Evolutionary conservation across 2,113 vertebrate genomes (phyloP), one percentile per base, ranked within the genome.

Genomic region (Kryptolebias marmoratus): DNA sequence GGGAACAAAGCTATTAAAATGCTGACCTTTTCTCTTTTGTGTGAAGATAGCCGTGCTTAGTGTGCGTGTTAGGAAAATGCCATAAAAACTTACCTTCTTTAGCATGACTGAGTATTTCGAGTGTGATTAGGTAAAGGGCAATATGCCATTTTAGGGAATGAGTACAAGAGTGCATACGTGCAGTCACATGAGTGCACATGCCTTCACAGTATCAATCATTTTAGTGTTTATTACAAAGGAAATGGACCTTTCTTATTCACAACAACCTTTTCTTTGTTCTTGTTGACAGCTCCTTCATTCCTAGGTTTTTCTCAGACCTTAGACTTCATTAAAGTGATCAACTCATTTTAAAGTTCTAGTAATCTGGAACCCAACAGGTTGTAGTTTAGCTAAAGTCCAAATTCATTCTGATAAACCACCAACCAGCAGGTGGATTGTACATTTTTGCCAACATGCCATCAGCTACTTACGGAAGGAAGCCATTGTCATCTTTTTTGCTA

Each of bases 1-100:
- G 87, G 71, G 79, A 86, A 87, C 67, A 59, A 83, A 88, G 84
- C 88, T 69, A 91, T 92, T 93, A 89, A 90, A 92, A 87, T 10
- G 68, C 74, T 90, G 90, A 93, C 91, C 91, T 93, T 92, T 91
- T 90, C 77, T 54, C 75, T 83, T 74, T 77, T 79, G 81, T 80
- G 82, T 75, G 70, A 66, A 71, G 63, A 75, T 42, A 42, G 70
- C 60, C 32, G 28, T 30, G 71, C 2, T 18, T 31, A 3, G 58
- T 55, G 58, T 61, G 28, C 65, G 77, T 49, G 50, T 50, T 60
- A 28, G 66, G 12, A 63, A 72, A 80, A 76, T 70, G 78, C 68
- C 68, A 81, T 81, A 77, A 88, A 84, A 82, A 77, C 85, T 59
- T 79, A 68, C 73, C 64, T 90, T 79, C 68, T 72, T 87, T 90